Evolutionary conservation across 2,797 vertebrate species (phyloP).

Genomic region (Hybognathus amarus): DNA sequence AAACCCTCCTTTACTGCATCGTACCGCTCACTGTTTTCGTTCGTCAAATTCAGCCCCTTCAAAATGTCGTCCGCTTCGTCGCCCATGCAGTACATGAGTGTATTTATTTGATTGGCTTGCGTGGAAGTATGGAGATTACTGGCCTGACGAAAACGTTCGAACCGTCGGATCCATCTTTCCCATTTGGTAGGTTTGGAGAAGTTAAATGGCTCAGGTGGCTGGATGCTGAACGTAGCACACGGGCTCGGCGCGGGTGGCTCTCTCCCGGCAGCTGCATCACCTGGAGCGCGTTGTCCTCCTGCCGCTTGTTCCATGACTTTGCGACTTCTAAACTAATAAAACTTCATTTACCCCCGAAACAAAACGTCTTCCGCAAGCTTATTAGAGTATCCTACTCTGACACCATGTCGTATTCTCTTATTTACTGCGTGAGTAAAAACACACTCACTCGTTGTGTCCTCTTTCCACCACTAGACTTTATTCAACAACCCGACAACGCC

Average conservation of each 20-base stretch:
- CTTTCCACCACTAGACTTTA: too few relatives aligned
- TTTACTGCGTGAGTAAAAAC: too few relatives aligned
- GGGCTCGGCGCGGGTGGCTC: neutral
- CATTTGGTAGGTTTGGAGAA: constrained; percentile 32
- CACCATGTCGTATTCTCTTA: neutral
- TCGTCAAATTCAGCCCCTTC: constrained; percentile 23
- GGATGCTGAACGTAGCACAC: constrained; percentile 25
- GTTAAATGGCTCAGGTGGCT: constrained; percentile 33
- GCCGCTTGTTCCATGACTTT: neutral
- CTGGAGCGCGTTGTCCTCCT: neutral
- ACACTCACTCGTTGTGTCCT: too few relatives aligned
- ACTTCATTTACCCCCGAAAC: neutral
- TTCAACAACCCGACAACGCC: too few relatives aligned
- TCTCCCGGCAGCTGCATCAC: neutral
- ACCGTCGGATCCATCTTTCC: constrained; percentile 12
- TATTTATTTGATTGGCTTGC: constrained; percentile 49
- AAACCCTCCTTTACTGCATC: neutral
- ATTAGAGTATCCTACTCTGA: constrained; percentile 4
- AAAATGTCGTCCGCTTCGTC: constrained; percentile 33
- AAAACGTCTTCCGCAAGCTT: neutral
- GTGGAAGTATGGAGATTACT: constrained; percentile 17
- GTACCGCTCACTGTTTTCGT: neutral
- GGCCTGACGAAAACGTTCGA: constrained; percentile 1
- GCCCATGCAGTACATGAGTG: constrained; percentile 45
- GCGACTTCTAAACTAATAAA: neutral